Percentiles rank a stretch among this genome's conserved stretches.
Evolutionary conservation across 2,797 vertebrate genomes (phyloP).

Genomic region (Sebastiscus tertius): DNA sequence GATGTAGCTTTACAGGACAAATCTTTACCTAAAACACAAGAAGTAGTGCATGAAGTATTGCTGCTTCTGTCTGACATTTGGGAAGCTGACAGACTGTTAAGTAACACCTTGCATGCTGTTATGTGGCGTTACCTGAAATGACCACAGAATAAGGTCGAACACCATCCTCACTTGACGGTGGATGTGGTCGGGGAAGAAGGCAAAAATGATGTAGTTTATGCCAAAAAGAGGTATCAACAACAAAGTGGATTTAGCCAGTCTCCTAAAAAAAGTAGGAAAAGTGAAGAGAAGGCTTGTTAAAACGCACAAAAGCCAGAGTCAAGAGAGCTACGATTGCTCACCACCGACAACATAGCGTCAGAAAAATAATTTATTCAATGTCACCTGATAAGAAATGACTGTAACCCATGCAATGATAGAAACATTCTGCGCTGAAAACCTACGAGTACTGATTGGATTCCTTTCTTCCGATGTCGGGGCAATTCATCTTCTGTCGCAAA

Average conservation of each 20-base stretch:
- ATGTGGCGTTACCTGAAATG: slow-evolving; percentile 90
- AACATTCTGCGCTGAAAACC: slow-evolving; percentile 60
- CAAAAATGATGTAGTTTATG: slow-evolving; percentile 94
- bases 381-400: slow-evolving; percentile 15
- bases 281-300: neutral
- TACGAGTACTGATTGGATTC: slow-evolving; percentile 95
- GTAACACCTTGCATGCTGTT: neutral
- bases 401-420: neutral
- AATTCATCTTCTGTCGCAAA: slow-evolving; percentile 94
- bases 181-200: slow-evolving; percentile 90
- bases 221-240: slow-evolving; percentile 97
- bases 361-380: neutral
- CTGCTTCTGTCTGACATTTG: neutral
- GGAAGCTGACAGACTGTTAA: neutral
- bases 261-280: slow-evolving; percentile 78
- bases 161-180: slow-evolving; percentile 86
- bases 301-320: neutral
- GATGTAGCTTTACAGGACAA: neutral
- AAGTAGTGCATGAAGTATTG: neutral
- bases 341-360: neutral
- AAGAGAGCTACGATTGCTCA: neutral
- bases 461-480: slow-evolving; percentile 91
- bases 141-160: slow-evolving; percentile 94
- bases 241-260: slow-evolving; percentile 95
- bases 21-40: neutral